Base-by-base conservation (phyloP, 2,888 invertebrate species). In the Pandemis cinnamomeana region DNA sequence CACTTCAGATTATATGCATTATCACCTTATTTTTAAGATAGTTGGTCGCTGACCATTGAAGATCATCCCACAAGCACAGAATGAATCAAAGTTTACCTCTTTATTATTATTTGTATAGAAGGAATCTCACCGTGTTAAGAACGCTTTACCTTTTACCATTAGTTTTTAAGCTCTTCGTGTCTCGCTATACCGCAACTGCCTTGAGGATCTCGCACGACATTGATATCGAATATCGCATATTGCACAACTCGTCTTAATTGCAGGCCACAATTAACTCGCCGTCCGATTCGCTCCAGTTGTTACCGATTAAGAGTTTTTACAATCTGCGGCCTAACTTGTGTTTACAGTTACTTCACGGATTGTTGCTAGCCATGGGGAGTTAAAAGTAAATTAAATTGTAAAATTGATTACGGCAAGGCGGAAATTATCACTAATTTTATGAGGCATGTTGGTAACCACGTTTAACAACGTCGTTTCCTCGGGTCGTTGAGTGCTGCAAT, bases 241-340 rank as follows among this genome's bases (percentile, higher is more conserved):
- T 92, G 91, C 92, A 91, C 91, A 92, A 93, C 89, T 89, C 87
- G 77, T 84, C 82, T 85, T 91, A 92, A 92, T 92, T 91, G 90
- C 84, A 82, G 81, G 82, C 80, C 78, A 85, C 88, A 89, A 93
- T 92, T 91, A 92, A 83, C 87, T 83, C 87, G 86, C 86, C 86
- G 87, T 85, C 87, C 86, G 93, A 93, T 93, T 92, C 88, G 93
- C 92, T 93, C 93, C 92, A 93, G 91, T 93, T 93, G 90, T 90
- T 91, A 90, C 82, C 91, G 91, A 92, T 92, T 91, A 88, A 89
- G 87, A 92, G 58, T 58, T 93, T 92, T 93, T 93, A 89, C 87
- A 83, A 83, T 84, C 80, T 78, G 84, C 87, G 80, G 83, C 84
- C 87, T 86, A 87, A 90, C 86, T 85, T 87, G 84, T 85, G 86